Evolutionary conservation across 2,888 invertebrate genomes (phyloP).

Genomic region (Chloroclysta siterata): DNA sequence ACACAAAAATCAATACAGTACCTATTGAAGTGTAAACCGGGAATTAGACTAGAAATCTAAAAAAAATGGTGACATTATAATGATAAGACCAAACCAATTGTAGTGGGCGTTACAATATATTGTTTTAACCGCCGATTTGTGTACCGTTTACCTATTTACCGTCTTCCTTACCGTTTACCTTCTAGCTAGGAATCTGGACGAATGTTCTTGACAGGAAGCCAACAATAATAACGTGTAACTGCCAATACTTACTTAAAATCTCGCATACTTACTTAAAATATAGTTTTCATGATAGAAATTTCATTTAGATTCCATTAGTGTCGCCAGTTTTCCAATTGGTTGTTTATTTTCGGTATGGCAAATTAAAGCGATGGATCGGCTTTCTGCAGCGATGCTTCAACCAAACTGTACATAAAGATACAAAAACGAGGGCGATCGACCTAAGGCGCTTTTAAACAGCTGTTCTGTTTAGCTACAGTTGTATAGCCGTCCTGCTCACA

Average conservation of each 20-base stretch:
- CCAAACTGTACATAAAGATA: too few relatives aligned
- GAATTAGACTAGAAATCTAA: conserved; percentile 6
- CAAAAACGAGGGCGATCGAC: too few relatives aligned
- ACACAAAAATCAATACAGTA: too few relatives aligned
- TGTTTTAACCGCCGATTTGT: conserved; percentile 8
- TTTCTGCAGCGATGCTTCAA: too few relatives aligned
- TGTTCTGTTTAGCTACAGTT: too few relatives aligned
- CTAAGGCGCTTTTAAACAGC: too few relatives aligned
- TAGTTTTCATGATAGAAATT: not conserved
- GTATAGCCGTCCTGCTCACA: too few relatives aligned
- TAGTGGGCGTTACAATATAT: conserved; percentile 15
- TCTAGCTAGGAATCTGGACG: not conserved
- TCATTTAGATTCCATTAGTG: too few relatives aligned
- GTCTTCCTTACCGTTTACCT: conserved; percentile 1
- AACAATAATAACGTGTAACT: conserved; percentile 8
- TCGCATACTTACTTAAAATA: not conserved
- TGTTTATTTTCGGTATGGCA: not conserved
- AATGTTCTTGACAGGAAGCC: not conserved
- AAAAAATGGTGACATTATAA: conserved; percentile 5
- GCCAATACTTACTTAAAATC: conserved; percentile 10
- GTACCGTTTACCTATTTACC: too few relatives aligned
- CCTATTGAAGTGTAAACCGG: too few relatives aligned
- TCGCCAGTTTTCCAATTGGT: not conserved
- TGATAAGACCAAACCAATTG: conserved; percentile 20
- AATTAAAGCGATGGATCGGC: too few relatives aligned